Conservation (phyloP, 1,140 invertebrate species). For the Drosophila lacteicornis region DNA sequence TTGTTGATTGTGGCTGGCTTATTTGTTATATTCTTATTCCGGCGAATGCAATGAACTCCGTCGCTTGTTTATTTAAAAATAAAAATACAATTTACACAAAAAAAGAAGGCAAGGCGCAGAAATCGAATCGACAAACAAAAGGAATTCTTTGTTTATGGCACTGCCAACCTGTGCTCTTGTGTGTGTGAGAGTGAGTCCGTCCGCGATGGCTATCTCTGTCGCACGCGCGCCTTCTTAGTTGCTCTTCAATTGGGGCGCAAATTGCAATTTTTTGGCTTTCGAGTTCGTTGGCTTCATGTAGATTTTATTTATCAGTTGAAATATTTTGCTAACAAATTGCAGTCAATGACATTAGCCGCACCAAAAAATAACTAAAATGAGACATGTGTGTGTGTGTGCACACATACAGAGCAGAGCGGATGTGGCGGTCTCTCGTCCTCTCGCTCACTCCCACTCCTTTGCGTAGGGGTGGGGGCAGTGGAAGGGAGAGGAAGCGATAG, state of each 20-base stretch:
- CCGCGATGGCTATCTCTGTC: slow-evolving; percentile 20
- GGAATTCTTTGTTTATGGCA: slow-evolving; percentile 78
- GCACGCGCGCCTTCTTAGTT: slow-evolving; percentile 21
- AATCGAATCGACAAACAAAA: slow-evolving; percentile 72
- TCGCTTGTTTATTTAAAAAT: slow-evolving; percentile 78
- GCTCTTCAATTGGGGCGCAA: slow-evolving; percentile 65
- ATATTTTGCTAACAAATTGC: slow-evolving; percentile 84
- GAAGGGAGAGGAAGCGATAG: slow-evolving; percentile 1
- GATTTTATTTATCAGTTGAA: slow-evolving; percentile 82
- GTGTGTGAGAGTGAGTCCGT: slow-evolving; percentile 3
- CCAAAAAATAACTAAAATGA: slow-evolving; percentile 6
- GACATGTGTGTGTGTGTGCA: slow-evolving; percentile 12
- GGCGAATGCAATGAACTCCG: slow-evolving; percentile 73
- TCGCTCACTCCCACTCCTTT: slow-evolving; percentile 1
- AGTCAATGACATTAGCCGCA: slow-evolving; percentile 76
- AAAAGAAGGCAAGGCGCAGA: slow-evolving; percentile 29
- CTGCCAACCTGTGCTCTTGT: slow-evolving; percentile 62
- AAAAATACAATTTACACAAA: slow-evolving; percentile 68
- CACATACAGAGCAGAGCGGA: slow-evolving; percentile 59
- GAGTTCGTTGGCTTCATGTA: slow-evolving; percentile 74
- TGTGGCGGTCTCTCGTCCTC: slow-evolving; percentile 37
- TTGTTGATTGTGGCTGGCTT: slow-evolving; percentile 29
- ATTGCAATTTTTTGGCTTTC: slow-evolving; percentile 53
- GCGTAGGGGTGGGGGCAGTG: neutral
- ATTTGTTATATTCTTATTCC: slow-evolving; percentile 52